phyloP scores from a whole-genome alignment of 2,797 vertebrate species.

The Gadopsis bispinosus region DNA sequence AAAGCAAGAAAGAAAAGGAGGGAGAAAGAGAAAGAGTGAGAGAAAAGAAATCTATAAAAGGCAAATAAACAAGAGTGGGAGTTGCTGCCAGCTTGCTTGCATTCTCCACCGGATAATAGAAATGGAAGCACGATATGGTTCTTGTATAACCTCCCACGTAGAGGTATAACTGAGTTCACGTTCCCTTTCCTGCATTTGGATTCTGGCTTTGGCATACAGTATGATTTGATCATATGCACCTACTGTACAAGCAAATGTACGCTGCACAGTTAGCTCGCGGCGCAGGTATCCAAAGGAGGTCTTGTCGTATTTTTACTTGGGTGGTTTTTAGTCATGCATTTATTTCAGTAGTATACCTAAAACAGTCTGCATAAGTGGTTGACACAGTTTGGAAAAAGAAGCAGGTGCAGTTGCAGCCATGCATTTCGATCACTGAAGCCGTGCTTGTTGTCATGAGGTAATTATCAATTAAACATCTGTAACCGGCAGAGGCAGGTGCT shows the following conservation, averaged over 20 bases:
- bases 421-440: slow-evolving; percentile 60
- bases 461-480: slow-evolving; percentile 67
- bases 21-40: not conserved
- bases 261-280: not conserved
- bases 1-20: slow-evolving; percentile 12
- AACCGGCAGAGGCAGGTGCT: slow-evolving; percentile 7
- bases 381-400: slow-evolving; percentile 23
- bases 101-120: slow-evolving; percentile 71
- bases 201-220: slow-evolving; percentile 46
- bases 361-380: slow-evolving; percentile 15
- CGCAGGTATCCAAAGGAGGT: not conserved
- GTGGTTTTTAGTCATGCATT: not conserved
- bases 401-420: slow-evolving; percentile 34
- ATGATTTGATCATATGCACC: slow-evolving; percentile 10
- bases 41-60: slow-evolving; percentile 71
- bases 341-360: not conserved
- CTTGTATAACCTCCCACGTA: slow-evolving; percentile 68
- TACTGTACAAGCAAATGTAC: not conserved
- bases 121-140: slow-evolving; percentile 73
- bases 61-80: slow-evolving; percentile 77
- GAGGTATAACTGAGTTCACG: slow-evolving; percentile 56
- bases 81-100: slow-evolving; percentile 65
- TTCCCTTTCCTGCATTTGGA: slow-evolving; percentile 41
- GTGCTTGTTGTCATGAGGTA: slow-evolving; percentile 81
- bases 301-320: not conserved